Base-by-base conservation (phyloP, 2,797 vertebrate genomes). In the Typhlichthys subterraneus region DNA sequence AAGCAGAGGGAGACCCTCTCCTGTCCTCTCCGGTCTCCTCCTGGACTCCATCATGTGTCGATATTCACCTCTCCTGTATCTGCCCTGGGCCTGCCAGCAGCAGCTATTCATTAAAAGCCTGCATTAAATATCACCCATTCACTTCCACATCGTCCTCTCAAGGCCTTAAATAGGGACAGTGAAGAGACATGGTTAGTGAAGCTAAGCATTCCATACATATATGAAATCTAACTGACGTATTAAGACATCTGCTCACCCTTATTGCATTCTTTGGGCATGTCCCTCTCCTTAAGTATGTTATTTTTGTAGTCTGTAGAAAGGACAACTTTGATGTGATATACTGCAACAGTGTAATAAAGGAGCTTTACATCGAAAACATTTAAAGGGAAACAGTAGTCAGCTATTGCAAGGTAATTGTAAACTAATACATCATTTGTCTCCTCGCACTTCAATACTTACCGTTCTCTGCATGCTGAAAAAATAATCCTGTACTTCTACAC, bases 281-380 rank as follows among this genome's bases (percentile, higher is more conserved):
- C 93, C 71, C 84, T 93, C 88, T 97, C 97, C 90, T 96, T 99
- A 85, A 98, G 85, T 77, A 99, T 94, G 91, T 99, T 99, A 93
- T 99, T 99, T 91, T 98, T 99, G 92, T 94, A 97, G 84, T 97
- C 97, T 99, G 90, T 23, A 58, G 14, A 4, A 65, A 12, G 42
- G 19, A n/a, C 0, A 59, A 13, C 59, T 5, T 15, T 14, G 42
- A 72, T 68, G 70, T 48, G 12, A 80, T 45, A 48, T 11, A 31
- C 23, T 29, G 59, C 59, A 55, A 33, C 8, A 61, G 11, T 53
- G 12, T 1, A 42, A 11, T 0, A 12, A n/a, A 51, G 9, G 5
- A 17, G 9, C 2, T 9, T 10, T 59, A n/a, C 14, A 52, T 6
- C 0, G 2, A 45, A 14, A 14, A 11, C 10, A 45, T 12, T 29